Percentiles rank a stretch among this genome's conserved stretches.
Conservation (phyloP, 2,888 invertebrate species). For the Blastobasis lacticolella region DNA sequence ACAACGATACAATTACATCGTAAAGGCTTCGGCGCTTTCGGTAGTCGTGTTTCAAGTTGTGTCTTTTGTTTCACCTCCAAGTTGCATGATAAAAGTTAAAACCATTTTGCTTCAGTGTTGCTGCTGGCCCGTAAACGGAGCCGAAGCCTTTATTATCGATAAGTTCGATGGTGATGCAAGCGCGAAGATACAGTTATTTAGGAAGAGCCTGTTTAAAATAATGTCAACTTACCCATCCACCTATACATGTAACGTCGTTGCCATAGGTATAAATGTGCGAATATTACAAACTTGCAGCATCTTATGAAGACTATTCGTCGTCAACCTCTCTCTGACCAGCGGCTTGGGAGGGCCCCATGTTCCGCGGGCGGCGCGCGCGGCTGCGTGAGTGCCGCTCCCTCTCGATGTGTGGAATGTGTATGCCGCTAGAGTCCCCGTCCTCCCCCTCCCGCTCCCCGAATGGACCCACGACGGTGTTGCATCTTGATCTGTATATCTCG, state of each 20-base stretch:
- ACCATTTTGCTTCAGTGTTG: too few relatives aligned
- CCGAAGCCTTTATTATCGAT: too few relatives aligned
- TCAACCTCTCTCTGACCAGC: constrained; percentile 80
- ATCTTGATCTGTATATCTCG: constrained; percentile 30
- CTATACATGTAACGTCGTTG: constrained; percentile 44
- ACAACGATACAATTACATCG: too few relatives aligned
- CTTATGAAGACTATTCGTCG: constrained; percentile 82
- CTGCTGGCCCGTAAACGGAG: too few relatives aligned
- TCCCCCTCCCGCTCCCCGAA: constrained; percentile 31
- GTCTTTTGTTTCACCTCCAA: too few relatives aligned
- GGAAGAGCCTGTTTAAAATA: too few relatives aligned
- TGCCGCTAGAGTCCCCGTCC: constrained; percentile 42
- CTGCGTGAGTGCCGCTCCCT: constrained; percentile 63
- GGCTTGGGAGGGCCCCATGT: constrained; percentile 64
- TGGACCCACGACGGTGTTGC: constrained; percentile 46
- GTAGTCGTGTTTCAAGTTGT: too few relatives aligned
- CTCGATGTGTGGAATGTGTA: constrained; percentile 69
- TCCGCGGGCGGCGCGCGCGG: constrained; percentile 53
- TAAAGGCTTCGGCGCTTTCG: too few relatives aligned
- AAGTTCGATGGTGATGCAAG: too few relatives aligned
- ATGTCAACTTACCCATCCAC: too few relatives aligned
- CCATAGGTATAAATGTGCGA: constrained; percentile 72
- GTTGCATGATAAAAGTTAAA: too few relatives aligned
- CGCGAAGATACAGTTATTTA: too few relatives aligned
- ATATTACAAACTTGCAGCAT: constrained; percentile 78